Percentiles rank a stretch among this genome's conserved stretches.
Evolutionary conservation across 2,888 invertebrate genomes (phyloP).

Genomic region (Scaptomyza flava): DNA sequence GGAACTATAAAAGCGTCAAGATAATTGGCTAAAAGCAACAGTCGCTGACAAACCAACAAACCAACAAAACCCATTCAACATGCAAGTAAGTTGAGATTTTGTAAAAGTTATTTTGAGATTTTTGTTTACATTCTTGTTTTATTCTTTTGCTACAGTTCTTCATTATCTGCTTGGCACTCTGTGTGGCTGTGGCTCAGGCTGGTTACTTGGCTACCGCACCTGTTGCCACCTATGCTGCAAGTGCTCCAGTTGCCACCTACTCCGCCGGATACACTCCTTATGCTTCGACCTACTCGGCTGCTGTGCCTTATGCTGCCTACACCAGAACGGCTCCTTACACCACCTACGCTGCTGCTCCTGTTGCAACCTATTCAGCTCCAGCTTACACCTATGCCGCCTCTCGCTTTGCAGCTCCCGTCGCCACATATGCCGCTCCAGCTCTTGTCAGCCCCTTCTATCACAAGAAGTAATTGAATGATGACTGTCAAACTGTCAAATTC

Average conservation of each 20-base stretch:
- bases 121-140: neutral
- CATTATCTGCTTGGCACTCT: slow-evolving; percentile 56
- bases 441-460: slow-evolving; percentile 47
- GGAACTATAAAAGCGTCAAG: slow-evolving; percentile 43
- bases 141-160: slow-evolving; percentile 30
- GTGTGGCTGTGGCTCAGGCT: slow-evolving; percentile 53
- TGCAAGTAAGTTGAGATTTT: slow-evolving; percentile 45
- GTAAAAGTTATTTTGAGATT: slow-evolving; percentile 2
- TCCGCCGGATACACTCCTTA: slow-evolving; percentile 24
- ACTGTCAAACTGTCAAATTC: neutral
- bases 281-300: slow-evolving; percentile 29
- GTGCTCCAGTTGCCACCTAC: slow-evolving; percentile 43
- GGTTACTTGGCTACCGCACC: slow-evolving; percentile 43
- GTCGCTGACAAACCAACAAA: slow-evolving; percentile 39
- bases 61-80: slow-evolving; percentile 36
- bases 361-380: slow-evolving; percentile 30
- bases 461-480: slow-evolving; percentile 38
- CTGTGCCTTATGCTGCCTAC: slow-evolving; percentile 32
- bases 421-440: slow-evolving; percentile 54
- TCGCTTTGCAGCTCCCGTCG: slow-evolving; percentile 38
- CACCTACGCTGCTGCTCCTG: slow-evolving; percentile 29
- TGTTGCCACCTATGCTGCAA: slow-evolving; percentile 31
- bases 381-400: slow-evolving; percentile 25
- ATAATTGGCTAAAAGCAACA: slow-evolving; percentile 47
- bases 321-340: slow-evolving; percentile 23